Evolutionary conservation across 2,797 vertebrate species (phyloP).

Genomic region (Ambastaia sidthimunki): DNA sequence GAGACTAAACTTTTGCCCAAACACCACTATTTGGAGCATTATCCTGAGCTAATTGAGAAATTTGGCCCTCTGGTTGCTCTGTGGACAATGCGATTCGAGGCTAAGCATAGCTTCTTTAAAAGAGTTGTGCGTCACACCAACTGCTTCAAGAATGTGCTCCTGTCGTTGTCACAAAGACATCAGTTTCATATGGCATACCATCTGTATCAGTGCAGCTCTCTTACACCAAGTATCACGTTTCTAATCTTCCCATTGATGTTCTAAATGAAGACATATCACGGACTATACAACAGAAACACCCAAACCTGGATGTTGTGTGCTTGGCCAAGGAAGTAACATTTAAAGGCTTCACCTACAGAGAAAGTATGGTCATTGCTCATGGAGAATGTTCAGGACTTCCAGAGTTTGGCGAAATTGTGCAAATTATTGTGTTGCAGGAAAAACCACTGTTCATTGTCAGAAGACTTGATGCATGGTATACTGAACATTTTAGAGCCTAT

Average conservation of each 20-base stretch:
- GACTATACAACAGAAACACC: conserved; percentile 13
- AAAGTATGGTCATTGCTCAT: conserved; percentile 36
- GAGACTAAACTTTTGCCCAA: conserved; percentile 22
- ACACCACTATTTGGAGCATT: conserved; percentile 43
- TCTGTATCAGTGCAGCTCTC: conserved; percentile 23
- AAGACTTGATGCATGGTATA: too few species aligned
- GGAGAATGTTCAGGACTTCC: conserved; percentile 36
- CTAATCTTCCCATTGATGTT: conserved; percentile 35
- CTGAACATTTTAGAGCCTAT: too few species aligned
- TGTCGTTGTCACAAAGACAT: conserved; percentile 39
- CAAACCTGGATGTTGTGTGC: conserved; percentile 20
- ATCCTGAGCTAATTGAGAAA: conserved; percentile 31
- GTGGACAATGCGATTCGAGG: conserved; percentile 41
- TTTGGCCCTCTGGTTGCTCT: conserved; percentile 39
- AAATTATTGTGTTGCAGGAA: too few species aligned
- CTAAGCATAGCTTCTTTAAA: conserved; percentile 47
- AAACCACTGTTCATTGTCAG: too few species aligned
- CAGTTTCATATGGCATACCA: conserved; percentile 40
- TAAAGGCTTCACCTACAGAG: conserved; percentile 44
- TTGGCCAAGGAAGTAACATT: conserved; percentile 40
- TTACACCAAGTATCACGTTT: conserved; percentile 21
- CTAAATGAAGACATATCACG: conserved; percentile 16
- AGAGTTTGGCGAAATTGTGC: too few species aligned
- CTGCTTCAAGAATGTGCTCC: conserved; percentile 33
- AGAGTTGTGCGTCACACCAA: conserved; percentile 33